phyloP scores from a whole-genome alignment of 2,888 invertebrate genomes.

The Zygaena filipendulae region DNA sequence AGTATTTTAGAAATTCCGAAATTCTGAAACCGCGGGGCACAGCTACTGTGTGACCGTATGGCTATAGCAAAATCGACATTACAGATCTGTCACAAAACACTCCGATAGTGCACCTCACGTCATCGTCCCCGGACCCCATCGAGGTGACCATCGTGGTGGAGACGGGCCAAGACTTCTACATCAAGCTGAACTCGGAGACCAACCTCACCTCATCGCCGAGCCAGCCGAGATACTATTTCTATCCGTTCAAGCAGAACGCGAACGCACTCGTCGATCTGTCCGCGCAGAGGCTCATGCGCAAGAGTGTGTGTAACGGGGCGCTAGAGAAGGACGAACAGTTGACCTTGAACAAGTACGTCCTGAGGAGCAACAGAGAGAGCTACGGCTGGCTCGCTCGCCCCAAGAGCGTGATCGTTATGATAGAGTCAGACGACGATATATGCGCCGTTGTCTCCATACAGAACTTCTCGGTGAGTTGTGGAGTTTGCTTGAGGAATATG shows the following conservation, averaged over 20 bases:
- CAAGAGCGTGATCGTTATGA: constrained; percentile 69
- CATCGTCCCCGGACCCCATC: constrained; percentile 68
- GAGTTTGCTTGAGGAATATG: too few relatives aligned
- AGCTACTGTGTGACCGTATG: too few relatives aligned
- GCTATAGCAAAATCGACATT: too few relatives aligned
- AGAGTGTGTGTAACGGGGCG: constrained; percentile 71
- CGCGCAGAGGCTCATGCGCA: constrained; percentile 34
- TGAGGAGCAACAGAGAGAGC: constrained; percentile 22
- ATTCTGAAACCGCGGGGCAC: too few relatives aligned
- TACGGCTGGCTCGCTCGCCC: constrained; percentile 42
- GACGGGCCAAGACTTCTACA: constrained; percentile 70
- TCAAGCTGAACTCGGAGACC: constrained; percentile 46
- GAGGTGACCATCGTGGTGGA: constrained; percentile 70
- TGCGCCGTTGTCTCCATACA: constrained; percentile 87
- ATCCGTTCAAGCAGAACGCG: constrained; percentile 53
- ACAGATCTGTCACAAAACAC: constrained; percentile 61
- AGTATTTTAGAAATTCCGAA: too few relatives aligned
- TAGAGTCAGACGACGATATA: constrained; percentile 72
- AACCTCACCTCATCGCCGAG: constrained; percentile 53
- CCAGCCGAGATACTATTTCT: constrained; percentile 64
- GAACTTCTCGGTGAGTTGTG: constrained; percentile 74
- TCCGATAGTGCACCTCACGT: constrained; percentile 75
- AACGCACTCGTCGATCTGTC: constrained; percentile 31
- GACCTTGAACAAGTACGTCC: constrained; percentile 22
- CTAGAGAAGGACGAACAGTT: too few relatives aligned